phyloP scores from a whole-genome alignment of 2,113 vertebrate genomes.

The Potamarius usumacintae region DNA sequence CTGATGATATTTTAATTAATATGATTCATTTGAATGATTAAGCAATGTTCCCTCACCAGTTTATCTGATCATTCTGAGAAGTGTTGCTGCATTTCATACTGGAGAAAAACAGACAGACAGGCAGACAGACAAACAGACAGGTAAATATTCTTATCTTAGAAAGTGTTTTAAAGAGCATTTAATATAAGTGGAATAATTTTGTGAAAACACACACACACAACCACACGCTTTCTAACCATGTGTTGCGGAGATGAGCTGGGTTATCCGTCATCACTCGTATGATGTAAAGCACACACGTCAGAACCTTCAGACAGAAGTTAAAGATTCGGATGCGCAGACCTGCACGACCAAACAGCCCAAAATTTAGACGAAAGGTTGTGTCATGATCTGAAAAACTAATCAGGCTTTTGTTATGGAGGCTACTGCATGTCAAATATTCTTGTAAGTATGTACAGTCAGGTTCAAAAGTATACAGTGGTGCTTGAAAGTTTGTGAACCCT shows the following conservation, averaged over 20 bases:
- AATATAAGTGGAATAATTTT: background rate
- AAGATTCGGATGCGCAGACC: constrained; percentile 53
- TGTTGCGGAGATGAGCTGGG: constrained; percentile 38
- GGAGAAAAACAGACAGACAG: constrained; percentile 9
- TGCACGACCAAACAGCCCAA: background rate
- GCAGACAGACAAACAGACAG: background rate
- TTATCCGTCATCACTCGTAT: constrained; percentile 54
- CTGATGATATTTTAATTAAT: background rate
- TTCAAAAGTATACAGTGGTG: background rate
- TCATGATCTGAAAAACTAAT: background rate
- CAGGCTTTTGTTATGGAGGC: background rate
- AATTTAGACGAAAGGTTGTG: background rate
- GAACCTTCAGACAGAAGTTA: constrained; percentile 54
- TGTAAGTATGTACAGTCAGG: background rate
- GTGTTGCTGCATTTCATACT: constrained; percentile 70
- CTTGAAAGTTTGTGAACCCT: no score
- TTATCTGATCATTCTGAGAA: constrained; percentile 68
- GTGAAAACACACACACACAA: background rate
- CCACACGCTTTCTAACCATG: constrained; percentile 41
- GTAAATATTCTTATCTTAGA: background rate
- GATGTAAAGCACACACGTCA: constrained; percentile 55
- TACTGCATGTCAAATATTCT: background rate
- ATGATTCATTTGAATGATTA: background rate
- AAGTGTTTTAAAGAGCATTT: background rate
- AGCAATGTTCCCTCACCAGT: constrained; percentile 67